Conservation (phyloP, 2,113 vertebrate genomes). For the Miniopterus natalensis region DNA sequence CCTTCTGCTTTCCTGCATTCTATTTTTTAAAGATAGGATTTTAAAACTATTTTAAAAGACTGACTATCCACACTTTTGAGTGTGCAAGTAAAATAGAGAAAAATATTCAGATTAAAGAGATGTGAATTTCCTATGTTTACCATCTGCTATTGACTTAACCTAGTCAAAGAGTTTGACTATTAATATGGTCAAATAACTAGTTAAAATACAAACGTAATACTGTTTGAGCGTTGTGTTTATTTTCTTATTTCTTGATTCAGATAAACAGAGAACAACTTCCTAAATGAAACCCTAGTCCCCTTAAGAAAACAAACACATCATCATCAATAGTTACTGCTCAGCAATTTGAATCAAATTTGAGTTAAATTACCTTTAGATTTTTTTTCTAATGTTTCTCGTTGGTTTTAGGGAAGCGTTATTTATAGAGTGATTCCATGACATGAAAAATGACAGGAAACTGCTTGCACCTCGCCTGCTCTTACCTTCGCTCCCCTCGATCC, state of each 20-base stretch:
- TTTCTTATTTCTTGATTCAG: neutral
- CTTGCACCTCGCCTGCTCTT: neutral
- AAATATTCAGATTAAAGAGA: neutral
- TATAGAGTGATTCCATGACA: neutral
- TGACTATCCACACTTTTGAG: neutral
- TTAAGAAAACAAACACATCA: neutral
- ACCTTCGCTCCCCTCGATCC: neutral
- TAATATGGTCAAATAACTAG: neutral
- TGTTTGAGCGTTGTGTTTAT: neutral
- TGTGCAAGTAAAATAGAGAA: slow-evolving; percentile 14
- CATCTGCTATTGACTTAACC: neutral
- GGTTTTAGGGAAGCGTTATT: neutral
- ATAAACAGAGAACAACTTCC: neutral
- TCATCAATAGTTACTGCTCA: neutral
- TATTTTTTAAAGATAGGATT: neutral
- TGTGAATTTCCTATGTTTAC: neutral
- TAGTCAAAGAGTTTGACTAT: neutral
- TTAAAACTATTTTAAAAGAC: neutral
- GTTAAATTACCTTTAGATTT: neutral
- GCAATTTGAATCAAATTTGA: neutral
- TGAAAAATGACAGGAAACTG: neutral
- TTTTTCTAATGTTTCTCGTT: neutral
- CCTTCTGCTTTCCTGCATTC: neutral
- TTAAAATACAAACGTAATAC: neutral
- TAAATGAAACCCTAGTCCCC: neutral